A percentile compares a stretch with the other conserved stretches of the same genome.
phyloP scores from a whole-genome alignment of 2,113 vertebrate genomes.

The Spilogale gracilis region DNA sequence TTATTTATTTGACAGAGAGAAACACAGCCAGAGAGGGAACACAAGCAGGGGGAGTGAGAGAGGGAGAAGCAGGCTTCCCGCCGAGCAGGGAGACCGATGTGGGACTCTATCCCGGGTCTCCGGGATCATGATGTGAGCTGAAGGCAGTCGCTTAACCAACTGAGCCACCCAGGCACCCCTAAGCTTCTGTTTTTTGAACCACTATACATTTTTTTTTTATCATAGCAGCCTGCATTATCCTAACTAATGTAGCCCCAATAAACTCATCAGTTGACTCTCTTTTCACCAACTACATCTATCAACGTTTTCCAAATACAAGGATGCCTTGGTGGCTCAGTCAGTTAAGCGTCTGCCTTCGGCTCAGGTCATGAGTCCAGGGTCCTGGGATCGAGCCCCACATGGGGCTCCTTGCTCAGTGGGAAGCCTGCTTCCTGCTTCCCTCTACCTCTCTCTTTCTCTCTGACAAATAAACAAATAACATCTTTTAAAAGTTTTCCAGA shows the following conservation, averaged over 20 bases:
- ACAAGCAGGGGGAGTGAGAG: no score
- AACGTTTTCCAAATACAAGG: constrained; percentile 6
- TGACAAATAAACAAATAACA: neutral
- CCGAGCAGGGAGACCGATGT: no score
- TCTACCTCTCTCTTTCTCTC: neutral
- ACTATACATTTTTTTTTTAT: neutral
- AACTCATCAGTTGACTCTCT: constrained; percentile 12
- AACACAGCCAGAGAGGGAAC: no score
- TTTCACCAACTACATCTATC: neutral
- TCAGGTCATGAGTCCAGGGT: neutral
- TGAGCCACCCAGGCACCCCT: no score
- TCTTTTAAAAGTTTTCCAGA: constrained; percentile 20
- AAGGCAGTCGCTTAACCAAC: no score
- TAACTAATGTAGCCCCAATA: neutral
- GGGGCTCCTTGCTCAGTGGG: neutral
- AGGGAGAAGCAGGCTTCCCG: no score
- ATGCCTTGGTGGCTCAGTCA: neutral
- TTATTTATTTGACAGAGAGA: no score
- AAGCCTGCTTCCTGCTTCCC: neutral
- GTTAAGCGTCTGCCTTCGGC: neutral
- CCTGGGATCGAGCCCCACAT: neutral
- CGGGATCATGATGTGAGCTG: no score
- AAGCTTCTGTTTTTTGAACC: constrained; percentile 18
- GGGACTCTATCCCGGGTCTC: no score
- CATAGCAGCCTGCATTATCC: neutral